These are phyloP conservation scores for Pogonophryne albipinna DNA, from an alignment of 2,797 vertebrate genomes.

Conservation along the genomic window DNA sequence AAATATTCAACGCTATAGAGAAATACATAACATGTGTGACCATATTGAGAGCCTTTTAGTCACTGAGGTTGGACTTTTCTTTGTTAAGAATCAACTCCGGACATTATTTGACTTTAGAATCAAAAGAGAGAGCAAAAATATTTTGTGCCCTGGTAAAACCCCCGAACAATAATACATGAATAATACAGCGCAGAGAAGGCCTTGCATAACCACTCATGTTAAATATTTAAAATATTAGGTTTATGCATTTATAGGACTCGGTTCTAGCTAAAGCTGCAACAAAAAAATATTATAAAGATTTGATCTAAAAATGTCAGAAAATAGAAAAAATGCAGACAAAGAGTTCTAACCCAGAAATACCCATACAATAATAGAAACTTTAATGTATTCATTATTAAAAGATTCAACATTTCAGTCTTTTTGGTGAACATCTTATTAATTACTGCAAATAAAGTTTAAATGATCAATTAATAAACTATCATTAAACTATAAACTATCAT, in stretches of 20 bases:
- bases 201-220: background rate
- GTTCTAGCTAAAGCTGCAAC: background rate
- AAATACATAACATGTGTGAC: too few relatives aligned
- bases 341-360: background rate
- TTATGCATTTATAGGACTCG: background rate
- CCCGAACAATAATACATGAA: background rate
- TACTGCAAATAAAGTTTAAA: too few relatives aligned
- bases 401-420: too few relatives aligned
- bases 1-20: too few relatives aligned
- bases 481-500: too few relatives aligned
- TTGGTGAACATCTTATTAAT: too few relatives aligned
- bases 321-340: background rate
- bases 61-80: too few relatives aligned
- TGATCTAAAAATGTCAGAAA: background rate
- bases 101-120: background rate
- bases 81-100: background rate
- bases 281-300: background rate
- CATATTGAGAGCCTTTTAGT: too few relatives aligned
- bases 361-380: background rate
- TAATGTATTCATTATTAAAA: background rate
- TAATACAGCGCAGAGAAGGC: background rate
- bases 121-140: conserved; percentile 1
- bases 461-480: background rate
- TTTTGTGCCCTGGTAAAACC: background rate
- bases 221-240: background rate